Base-by-base conservation (phyloP, 1,140 invertebrate species). In the Drosophila littoralis region DNA sequence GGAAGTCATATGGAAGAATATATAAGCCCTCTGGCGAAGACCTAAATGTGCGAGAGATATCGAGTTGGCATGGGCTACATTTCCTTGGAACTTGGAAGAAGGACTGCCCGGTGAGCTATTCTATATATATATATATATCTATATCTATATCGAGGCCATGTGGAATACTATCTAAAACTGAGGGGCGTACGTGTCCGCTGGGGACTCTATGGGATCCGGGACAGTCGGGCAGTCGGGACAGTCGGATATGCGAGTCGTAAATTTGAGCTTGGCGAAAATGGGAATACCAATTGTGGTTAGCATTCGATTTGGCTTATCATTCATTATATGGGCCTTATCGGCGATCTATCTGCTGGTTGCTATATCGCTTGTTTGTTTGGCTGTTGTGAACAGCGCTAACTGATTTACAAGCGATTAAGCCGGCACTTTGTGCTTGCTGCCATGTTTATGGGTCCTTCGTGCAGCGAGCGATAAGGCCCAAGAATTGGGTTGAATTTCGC, bases 351-450 rank as follows among this genome's bases (percentile, higher is more conserved):
- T n/a, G 32, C 54, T 15, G 12, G 15, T n/a, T n/a, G 58, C 43
- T 32, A 58, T 60, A 58, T 66, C 50, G 45, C 32, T 33, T 15
- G 54, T 73, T 48, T 51, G 40, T 36, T 64, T 61, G 33, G 12
- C n/a, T 9, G 38, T 45, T 68, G 50, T 51, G 28, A 43, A 15
- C 45, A 52, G 43, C 32, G 22, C 42, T 59, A 76, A 80, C 69
- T 89, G 77, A 89, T 88, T 89, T 83, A 89, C 60, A 80, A 83
- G 69, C 83, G 70, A 79, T 88, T 88, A 75, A 79, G 52, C 60
- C 58, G 43, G 9, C 28, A 7, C 52, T 60, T 61, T 50, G 48
- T 40, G 9, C 3, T 13, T 10, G n/a, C 42, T 66, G 36, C 12
- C 38, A 45, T 40, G 35, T 63, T 69, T 69, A 45, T 52, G 50